phyloP scores from a whole-genome alignment of 2,113 vertebrate genomes.

The Rissa tridactyla region DNA sequence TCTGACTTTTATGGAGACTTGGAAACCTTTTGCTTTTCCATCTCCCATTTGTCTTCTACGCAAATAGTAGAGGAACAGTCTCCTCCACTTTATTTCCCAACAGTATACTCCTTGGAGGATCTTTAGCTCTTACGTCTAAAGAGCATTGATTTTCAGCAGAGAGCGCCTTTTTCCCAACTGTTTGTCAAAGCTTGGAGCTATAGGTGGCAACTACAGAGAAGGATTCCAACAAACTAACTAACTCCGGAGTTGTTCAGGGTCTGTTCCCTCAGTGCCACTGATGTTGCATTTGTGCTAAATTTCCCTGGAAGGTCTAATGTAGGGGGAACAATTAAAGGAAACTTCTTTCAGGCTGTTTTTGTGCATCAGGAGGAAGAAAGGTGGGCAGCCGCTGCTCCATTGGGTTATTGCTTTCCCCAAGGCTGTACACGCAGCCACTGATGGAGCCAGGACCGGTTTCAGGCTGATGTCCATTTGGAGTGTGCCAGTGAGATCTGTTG shows the following conservation, averaged over 20 bases:
- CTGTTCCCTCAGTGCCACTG: neutral
- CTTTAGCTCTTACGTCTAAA: neutral
- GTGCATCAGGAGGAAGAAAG: neutral
- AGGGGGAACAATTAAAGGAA: neutral
- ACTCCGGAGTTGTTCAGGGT: neutral
- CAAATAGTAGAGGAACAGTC: neutral
- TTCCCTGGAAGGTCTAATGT: neutral
- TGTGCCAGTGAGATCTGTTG: rapidly evolving
- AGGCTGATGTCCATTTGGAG: rapidly evolving
- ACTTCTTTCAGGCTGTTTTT: neutral
- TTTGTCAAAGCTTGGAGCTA: neutral
- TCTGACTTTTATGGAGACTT: neutral
- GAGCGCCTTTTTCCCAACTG: neutral
- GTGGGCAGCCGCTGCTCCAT: neutral
- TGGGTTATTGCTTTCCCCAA: neutral
- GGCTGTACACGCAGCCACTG: neutral
- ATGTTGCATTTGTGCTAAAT: neutral
- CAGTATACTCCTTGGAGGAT: neutral
- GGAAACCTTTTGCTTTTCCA: neutral
- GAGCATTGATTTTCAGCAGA: neutral
- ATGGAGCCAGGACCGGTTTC: neutral
- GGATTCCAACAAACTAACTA: neutral
- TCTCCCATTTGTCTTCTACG: neutral
- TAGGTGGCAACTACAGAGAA: neutral
- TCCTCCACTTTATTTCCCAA: neutral